These are phyloP conservation scores for Andrena hattorfiana DNA, from an alignment of 2,888 invertebrate genomes.

Conservation along the genomic window DNA sequence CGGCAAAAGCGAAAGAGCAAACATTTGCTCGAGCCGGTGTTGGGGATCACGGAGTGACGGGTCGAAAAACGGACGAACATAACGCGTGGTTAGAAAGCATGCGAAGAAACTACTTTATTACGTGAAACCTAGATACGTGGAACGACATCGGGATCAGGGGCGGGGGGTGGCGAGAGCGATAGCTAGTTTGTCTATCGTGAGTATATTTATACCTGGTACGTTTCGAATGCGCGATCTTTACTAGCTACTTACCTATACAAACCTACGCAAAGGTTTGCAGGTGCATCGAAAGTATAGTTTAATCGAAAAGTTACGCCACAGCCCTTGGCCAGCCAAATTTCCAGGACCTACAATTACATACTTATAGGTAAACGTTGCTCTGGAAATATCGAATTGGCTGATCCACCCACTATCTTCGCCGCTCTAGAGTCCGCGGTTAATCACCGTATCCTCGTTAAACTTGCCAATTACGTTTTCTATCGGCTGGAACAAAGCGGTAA, in stretches of 20 bases:
- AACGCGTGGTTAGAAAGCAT: slow-evolving; percentile 83
- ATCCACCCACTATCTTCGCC: neutral
- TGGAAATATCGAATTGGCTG: neutral
- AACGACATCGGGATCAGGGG: slow-evolving; percentile 49
- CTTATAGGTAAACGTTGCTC: neutral
- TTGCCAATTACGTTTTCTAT: slow-evolving; percentile 38
- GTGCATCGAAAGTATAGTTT: too few species aligned
- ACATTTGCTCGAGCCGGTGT: slow-evolving; percentile 41
- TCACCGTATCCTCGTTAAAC: slow-evolving; percentile 28
- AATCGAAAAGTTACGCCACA: too few species aligned
- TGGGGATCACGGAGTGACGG: slow-evolving; percentile 9
- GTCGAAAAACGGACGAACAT: slow-evolving; percentile 57
- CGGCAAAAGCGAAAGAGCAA: slow-evolving; percentile 38
- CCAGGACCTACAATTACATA: too few species aligned
- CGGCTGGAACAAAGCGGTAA: slow-evolving; percentile 41
- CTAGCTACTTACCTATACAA: too few species aligned
- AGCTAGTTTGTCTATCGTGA: slow-evolving; percentile 1
- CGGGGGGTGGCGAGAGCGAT: slow-evolving; percentile 55
- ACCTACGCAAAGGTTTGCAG: too few species aligned
- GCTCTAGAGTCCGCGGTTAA: neutral
- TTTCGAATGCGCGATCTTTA: too few species aligned
- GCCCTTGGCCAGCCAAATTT: too few species aligned
- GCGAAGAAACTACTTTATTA: slow-evolving; percentile 81
- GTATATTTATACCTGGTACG: too few species aligned
- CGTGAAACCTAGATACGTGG: slow-evolving; percentile 74